Base-by-base conservation (phyloP, 1,140 invertebrate species). In the Portunus trituberculatus region DNA sequence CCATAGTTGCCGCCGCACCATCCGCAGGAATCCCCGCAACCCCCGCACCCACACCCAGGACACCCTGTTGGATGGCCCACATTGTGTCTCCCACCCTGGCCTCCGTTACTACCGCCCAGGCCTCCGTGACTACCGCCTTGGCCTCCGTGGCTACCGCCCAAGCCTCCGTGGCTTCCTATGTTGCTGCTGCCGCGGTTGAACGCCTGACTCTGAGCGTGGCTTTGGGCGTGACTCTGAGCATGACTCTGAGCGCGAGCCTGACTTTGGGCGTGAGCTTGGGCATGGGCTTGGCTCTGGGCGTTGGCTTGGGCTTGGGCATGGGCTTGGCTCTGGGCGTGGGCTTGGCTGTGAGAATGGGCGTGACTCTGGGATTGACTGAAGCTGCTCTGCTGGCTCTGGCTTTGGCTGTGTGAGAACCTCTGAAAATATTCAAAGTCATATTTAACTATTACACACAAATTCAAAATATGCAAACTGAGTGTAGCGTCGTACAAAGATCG, bases 1-100 rank as follows among this genome's bases (percentile, higher is more conserved):
- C 94, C 94, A 52, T 93, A 95, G 67, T 16, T 39, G 14, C 93
- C 93, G 29, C 93, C 93, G 59, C 93, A 94, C 93, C 93, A 94
- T 39, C 93, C 93, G 31, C 93, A 94, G n/a, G 93, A 94, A 10
- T 88, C 88, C 6, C 88, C 93, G 88, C 93, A 94, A 12, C 93
- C 93, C 14, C 93, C 93, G 59, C 93, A 94, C 59, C 93, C 93
- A 84, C 93, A 94, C 25, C 20, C 31, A 28, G 39, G 31, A 46
- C 93, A 94, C 20, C 93, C 93, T 10, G 84, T 87, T n/a, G 48
- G 45, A 20, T 94, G 93, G 6, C 67, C 67, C 6, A 76, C 20
- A n/a, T n/a, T 76, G 67, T 25, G 25, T 20, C 67, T 25, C n/a
- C 67, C 67, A 2, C 67, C 67, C 1, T n/a, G 25, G 25, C 67